phyloP scores from a whole-genome alignment of 2,113 vertebrate species.

The Pitta sordida region DNA sequence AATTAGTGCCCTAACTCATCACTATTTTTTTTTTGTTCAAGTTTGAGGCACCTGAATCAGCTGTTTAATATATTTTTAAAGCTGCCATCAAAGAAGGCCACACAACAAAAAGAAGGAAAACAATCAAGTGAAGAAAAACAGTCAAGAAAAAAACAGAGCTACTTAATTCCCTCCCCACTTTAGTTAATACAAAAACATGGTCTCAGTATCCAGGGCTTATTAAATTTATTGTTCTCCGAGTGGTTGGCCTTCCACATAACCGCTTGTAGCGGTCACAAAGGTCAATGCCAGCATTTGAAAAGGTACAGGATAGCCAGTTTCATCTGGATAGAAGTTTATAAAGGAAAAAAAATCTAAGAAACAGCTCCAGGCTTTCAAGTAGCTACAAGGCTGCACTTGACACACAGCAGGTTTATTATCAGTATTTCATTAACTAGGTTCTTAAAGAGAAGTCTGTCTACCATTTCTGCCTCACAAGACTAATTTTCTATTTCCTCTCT shows the following conservation, averaged over 20 bases:
- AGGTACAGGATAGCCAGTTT: not conserved
- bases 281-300: not conserved
- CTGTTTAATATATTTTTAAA: not conserved
- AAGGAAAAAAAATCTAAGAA: not conserved
- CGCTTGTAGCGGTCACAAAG: not conserved
- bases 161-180: not conserved
- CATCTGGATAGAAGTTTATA: not conserved
- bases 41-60: not conserved
- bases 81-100: not conserved
- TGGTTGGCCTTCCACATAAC: not conserved
- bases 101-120: not conserved
- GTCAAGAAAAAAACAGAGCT: not conserved
- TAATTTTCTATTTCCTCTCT: not conserved
- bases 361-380: constrained; percentile 18
- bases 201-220: constrained; percentile 15
- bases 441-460: not conserved
- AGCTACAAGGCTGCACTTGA: not conserved
- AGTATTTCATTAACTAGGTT: constrained; percentile 48
- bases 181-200: not conserved
- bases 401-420: not conserved
- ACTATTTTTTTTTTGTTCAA: not conserved
- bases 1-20: not conserved
- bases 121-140: not conserved
- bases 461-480: not conserved
- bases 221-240: not conserved